Evolutionary conservation across 2,888 invertebrate genomes (phyloP).

Genomic region (Coremacera marginata): DNA sequence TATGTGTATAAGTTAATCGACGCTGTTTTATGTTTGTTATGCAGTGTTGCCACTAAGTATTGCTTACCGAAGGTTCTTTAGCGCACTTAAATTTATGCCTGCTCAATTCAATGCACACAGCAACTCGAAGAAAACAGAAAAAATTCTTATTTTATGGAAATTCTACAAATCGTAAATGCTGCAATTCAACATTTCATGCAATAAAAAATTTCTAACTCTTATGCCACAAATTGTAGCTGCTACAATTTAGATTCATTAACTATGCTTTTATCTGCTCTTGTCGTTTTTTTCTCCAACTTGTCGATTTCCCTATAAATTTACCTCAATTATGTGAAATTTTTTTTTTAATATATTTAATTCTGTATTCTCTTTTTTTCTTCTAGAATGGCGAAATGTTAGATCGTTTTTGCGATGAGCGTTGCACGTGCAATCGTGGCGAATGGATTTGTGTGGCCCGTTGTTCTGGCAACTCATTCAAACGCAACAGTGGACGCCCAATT

Average conservation of each 20-base stretch:
- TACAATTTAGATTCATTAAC: conserved; percentile 3
- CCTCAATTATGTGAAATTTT: conserved; percentile 1
- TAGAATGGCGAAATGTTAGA: conserved; percentile 79
- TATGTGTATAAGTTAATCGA: neutral
- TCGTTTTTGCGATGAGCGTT: conserved; percentile 82
- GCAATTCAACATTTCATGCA: neutral
- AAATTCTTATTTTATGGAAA: neutral
- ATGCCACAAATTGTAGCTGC: neutral
- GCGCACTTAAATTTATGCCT: too few relatives aligned
- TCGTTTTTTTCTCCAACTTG: neutral
- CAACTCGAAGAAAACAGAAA: too few relatives aligned
- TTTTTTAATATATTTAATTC: neutral
- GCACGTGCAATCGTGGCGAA: conserved; percentile 78
- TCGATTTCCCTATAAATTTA: neutral
- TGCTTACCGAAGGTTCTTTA: too few relatives aligned
- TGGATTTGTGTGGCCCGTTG: conserved; percentile 83
- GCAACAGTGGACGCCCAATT: conserved; percentile 72
- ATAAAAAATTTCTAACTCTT: too few relatives aligned
- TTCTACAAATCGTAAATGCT: neutral
- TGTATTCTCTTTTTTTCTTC: conserved; percentile 40
- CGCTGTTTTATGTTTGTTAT: too few relatives aligned
- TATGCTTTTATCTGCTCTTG: neutral
- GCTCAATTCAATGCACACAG: too few relatives aligned
- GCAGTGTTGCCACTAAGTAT: too few relatives aligned
- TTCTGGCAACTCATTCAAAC: conserved; percentile 76